phyloP scores from a whole-genome alignment of 2,888 invertebrate species.

The Coelopa pilipes region DNA sequence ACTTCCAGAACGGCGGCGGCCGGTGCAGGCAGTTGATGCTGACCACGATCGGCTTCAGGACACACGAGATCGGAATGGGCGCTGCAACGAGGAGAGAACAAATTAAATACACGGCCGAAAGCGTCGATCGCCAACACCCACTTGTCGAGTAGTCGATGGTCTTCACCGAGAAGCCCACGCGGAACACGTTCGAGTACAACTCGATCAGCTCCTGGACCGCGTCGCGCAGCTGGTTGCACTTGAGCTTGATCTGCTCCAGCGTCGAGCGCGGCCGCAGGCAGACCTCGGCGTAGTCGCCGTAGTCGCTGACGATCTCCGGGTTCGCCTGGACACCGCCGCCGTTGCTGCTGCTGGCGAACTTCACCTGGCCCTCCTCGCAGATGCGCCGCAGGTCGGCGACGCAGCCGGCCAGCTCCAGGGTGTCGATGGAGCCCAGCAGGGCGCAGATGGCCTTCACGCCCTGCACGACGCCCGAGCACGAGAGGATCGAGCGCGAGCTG shows the following conservation, averaged over 20 bases:
- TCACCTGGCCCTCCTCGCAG: conserved; percentile 60
- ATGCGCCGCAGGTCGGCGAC: conserved; percentile 69
- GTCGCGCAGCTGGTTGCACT: conserved; percentile 79
- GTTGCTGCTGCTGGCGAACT: conserved; percentile 47
- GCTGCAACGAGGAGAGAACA: conserved; percentile 67
- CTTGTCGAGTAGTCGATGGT: conserved; percentile 70
- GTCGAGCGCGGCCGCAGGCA: conserved; percentile 71
- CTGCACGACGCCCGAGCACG: conserved; percentile 82
- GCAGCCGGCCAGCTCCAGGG: conserved; percentile 84
- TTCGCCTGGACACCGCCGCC: conserved; percentile 50
- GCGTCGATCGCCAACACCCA: conserved; percentile 54
- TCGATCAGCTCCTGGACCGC: conserved; percentile 85
- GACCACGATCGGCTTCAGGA: conserved; percentile 80
- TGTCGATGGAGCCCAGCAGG: conserved; percentile 88
- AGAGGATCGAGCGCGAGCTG: conserved; percentile 69
- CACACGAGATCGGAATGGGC: conserved; percentile 75
- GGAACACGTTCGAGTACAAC: conserved; percentile 85
- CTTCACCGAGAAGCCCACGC: conserved; percentile 83
- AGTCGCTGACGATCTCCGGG: conserved; percentile 76
- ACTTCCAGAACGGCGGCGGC: conserved; percentile 80
- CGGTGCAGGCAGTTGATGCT: conserved; percentile 86
- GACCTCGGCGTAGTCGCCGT: conserved; percentile 78
- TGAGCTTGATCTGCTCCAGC: conserved; percentile 73
- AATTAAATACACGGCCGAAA: neutral
- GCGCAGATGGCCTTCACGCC: conserved; percentile 94